A percentile compares a stretch with the other conserved stretches of the same genome.
Evolutionary conservation across 2,888 invertebrate genomes (phyloP).

Genomic region (Didymodactylos carnosus): DNA sequence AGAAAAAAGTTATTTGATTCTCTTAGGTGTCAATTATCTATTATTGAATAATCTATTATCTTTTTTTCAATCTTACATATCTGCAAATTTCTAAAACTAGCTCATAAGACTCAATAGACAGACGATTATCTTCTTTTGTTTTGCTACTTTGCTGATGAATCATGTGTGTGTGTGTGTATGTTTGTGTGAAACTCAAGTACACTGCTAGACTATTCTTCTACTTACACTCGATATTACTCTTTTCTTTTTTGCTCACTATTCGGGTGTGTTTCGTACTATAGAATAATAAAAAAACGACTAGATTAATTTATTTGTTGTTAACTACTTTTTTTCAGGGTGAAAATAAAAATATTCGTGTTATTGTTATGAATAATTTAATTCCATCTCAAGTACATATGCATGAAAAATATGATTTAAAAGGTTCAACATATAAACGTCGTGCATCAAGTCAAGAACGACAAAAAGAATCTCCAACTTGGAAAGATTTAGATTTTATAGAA

Average conservation of each 20-base stretch:
- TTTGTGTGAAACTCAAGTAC: neutral
- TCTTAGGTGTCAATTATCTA: no score
- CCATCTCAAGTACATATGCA: constrained; percentile 81
- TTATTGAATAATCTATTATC: no score
- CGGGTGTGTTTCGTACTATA: neutral
- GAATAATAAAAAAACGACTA: neutral
- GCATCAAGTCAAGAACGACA: constrained; percentile 75
- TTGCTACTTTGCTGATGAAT: no score
- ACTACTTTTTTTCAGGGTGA: constrained; percentile 57
- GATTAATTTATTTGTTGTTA: constrained; percentile 16
- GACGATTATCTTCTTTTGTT: no score
- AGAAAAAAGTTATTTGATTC: no score
- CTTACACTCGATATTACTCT: neutral
- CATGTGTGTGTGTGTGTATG: neutral
- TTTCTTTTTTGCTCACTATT: neutral
- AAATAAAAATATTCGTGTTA: constrained; percentile 91
- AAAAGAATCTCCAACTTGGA: constrained; percentile 79
- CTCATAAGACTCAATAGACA: no score
- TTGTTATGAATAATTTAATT: constrained; percentile 95
- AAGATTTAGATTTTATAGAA: constrained; percentile 94
- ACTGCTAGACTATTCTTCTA: neutral
- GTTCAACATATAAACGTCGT: constrained; percentile 93
- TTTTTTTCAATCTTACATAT: no score
- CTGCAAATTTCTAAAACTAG: no score
- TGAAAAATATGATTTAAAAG: constrained; percentile 95